These are phyloP conservation scores for Amorpha juglandis DNA, from an alignment of 2,888 invertebrate genomes.

Conservation along the genomic window DNA sequence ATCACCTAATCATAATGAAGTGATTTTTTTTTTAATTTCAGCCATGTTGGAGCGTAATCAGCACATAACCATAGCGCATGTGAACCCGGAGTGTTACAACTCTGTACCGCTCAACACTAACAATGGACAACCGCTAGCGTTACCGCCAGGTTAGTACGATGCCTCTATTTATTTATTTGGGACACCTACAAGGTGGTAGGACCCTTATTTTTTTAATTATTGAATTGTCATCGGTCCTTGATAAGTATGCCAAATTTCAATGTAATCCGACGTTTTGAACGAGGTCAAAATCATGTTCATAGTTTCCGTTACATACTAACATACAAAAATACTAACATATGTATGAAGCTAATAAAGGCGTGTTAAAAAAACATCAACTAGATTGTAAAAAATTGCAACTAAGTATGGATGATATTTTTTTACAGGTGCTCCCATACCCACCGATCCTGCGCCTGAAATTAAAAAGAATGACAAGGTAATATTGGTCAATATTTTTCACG, in stretches of 20 bases:
- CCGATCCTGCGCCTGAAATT: slow-evolving; percentile 62
- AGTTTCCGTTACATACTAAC: too few relatives aligned
- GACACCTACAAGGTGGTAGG: too few relatives aligned
- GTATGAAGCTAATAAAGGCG: too few relatives aligned
- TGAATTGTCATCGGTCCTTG: too few relatives aligned
- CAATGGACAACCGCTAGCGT: slow-evolving; percentile 73
- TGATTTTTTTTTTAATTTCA: slow-evolving; percentile 50
- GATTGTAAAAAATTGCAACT: too few relatives aligned
- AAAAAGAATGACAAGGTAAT: slow-evolving; percentile 72
- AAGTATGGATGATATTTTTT: neutral
- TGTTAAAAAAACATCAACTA: too few relatives aligned
- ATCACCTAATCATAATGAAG: neutral
- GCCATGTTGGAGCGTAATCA: slow-evolving; percentile 95
- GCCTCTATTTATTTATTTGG: too few relatives aligned
- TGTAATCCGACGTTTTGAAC: too few relatives aligned
- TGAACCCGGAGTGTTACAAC: slow-evolving; percentile 94
- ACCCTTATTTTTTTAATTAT: too few relatives aligned
- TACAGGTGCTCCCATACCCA: slow-evolving; percentile 58
- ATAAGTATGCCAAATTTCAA: too few relatives aligned
- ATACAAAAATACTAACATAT: too few relatives aligned
- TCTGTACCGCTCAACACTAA: slow-evolving; percentile 74
- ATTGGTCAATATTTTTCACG: slow-evolving; percentile 25
- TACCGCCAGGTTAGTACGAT: slow-evolving; percentile 65
- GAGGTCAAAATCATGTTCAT: too few relatives aligned
- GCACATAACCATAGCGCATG: slow-evolving; percentile 96